These are phyloP conservation scores for Torymus texanus DNA, from an alignment of 2,888 invertebrate species.

Conservation along the genomic window DNA sequence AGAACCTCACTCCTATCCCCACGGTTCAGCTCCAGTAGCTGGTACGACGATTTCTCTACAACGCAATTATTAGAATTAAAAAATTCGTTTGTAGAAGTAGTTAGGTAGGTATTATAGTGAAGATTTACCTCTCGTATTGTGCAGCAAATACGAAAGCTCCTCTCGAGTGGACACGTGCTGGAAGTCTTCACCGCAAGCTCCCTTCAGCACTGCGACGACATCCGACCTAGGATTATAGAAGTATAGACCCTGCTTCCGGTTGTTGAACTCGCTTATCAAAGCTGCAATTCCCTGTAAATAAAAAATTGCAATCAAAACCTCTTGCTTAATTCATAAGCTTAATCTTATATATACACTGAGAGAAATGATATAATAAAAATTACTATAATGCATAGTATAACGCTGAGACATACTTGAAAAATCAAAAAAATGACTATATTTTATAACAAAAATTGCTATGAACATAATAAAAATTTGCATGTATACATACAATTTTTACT, in stretches of 20 bases:
- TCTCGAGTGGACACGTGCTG: conserved; percentile 78
- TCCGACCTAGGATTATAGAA: conserved; percentile 82
- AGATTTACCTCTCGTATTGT: conserved; percentile 66
- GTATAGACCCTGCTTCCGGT: conserved; percentile 84
- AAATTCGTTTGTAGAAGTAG: neutral
- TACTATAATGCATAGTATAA: no score
- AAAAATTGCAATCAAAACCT: conserved; percentile 40
- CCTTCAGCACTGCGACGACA: conserved; percentile 82
- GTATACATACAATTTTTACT: no score
- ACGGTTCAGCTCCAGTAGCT: conserved; percentile 63
- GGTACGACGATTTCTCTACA: conserved; percentile 66
- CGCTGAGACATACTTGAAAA: no score
- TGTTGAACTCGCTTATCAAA: conserved; percentile 83
- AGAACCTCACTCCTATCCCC: conserved; percentile 62
- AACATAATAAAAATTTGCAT: no score
- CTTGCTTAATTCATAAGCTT: neutral
- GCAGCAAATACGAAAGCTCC: conserved; percentile 79
- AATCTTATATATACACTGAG: no score
- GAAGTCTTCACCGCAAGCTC: conserved; percentile 81
- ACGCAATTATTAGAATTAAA: conserved; percentile 24
- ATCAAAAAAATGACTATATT: no score
- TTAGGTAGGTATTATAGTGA: neutral
- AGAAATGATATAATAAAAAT: no score
- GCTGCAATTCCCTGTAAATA: conserved; percentile 83
- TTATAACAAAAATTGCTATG: no score